phyloP scores from a whole-genome alignment of 2,888 invertebrate genomes.

The Sinodicranocentrus sp. region DNA sequence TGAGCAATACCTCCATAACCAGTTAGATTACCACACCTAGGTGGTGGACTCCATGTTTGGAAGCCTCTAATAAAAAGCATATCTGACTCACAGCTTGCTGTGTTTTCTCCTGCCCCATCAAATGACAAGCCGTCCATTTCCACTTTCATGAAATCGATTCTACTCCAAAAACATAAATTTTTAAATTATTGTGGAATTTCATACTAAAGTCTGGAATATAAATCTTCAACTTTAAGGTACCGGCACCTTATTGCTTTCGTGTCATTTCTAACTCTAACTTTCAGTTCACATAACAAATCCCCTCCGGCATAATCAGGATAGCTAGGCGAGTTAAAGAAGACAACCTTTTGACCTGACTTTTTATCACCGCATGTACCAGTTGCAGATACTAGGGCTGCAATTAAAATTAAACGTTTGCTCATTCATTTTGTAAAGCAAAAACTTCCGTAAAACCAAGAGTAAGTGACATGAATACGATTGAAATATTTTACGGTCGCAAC shows the following conservation, averaged over 20 bases:
- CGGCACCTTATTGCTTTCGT: constrained; percentile 70
- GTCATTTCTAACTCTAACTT: constrained; percentile 64
- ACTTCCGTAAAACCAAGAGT: background rate
- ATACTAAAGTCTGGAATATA: too few species aligned
- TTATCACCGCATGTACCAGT: constrained; percentile 68
- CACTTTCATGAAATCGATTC: constrained; percentile 67
- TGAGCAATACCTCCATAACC: constrained; percentile 70
- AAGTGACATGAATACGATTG: too few species aligned
- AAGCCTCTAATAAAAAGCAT: constrained; percentile 74
- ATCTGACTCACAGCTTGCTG: constrained; percentile 70
- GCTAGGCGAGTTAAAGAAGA: constrained; percentile 71
- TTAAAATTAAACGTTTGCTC: background rate
- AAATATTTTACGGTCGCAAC: constrained; percentile 73
- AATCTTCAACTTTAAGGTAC: too few species aligned
- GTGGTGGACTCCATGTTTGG: constrained; percentile 71
- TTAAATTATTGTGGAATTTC: too few species aligned
- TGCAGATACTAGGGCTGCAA: constrained; percentile 56
- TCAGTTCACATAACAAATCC: constrained; percentile 71
- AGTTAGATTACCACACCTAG: constrained; percentile 71
- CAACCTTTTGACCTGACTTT: constrained; percentile 54
- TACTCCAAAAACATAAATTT: constrained; percentile 26
- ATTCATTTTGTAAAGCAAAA: background rate
- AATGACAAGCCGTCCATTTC: constrained; percentile 70
- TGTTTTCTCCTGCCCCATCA: constrained; percentile 58
- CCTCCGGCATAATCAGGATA: constrained; percentile 63